Conservation (phyloP, 2,113 vertebrate genomes). For the Plectropomus leopardus region DNA sequence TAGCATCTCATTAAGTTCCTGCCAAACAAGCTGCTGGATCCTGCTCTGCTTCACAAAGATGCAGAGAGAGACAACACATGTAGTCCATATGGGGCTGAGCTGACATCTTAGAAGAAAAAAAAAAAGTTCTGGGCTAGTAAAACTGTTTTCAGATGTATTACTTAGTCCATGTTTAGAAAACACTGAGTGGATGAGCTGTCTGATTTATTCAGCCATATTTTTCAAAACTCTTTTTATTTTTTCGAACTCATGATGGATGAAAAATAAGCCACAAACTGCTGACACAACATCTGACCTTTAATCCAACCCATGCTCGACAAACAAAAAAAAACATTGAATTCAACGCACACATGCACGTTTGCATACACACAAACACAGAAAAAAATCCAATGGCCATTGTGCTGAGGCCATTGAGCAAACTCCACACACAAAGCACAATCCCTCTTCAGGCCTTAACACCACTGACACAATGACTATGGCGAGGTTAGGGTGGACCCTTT, state of each 20-base stretch:
- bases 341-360: background rate
- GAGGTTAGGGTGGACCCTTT: conserved; percentile 79
- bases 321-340: conserved; percentile 29
- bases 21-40: conserved; percentile 69
- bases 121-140: conserved; percentile 1
- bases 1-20: conserved; percentile 79
- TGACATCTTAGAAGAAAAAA: conserved; percentile 39
- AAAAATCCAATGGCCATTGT: conserved; percentile 57
- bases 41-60: conserved; percentile 57
- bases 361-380: conserved; percentile 1
- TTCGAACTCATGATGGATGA: background rate
- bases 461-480: conserved; percentile 77
- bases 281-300: conserved; percentile 43
- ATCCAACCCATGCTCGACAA: conserved; percentile 36
- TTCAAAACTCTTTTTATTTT: conserved; percentile 26
- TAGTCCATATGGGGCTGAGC: conserved; percentile 74
- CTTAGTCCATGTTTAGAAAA: conserved; percentile 54
- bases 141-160: conserved; percentile 67
- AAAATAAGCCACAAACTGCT: conserved; percentile 39
- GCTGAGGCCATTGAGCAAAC: conserved; percentile 61
- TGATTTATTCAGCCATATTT: conserved; percentile 52
- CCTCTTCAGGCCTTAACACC: conserved; percentile 67
- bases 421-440: conserved; percentile 62
- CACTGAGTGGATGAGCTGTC: conserved; percentile 40
- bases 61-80: conserved; percentile 74